Evolutionary conservation across 2,113 vertebrate species (phyloP), one percentile per base, ranked within the genome.

Genomic region (Cochlearius cochlearius): DNA sequence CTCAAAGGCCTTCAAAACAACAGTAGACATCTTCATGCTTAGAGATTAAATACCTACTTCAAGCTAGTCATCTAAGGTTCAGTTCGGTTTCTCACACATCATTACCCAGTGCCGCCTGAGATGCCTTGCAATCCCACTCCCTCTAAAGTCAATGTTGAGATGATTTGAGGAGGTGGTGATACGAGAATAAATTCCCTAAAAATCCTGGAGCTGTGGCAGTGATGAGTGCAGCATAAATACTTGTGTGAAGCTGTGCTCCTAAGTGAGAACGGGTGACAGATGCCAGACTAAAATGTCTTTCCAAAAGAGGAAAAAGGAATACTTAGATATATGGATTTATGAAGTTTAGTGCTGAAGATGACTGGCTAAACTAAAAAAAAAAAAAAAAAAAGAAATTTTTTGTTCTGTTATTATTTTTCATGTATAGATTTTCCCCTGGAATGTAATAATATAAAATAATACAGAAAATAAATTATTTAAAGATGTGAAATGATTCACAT

Each of bases 101-200:
- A 7, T 76, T 47, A 66, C 1, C 12, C 18, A 27, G 25, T 41
- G 38, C 8, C n/a, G 34, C 7, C 8, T 47, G 36, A 85, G 13
- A 62, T 50, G 8, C 5, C 15, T 49, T 67, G 63, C 39, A n/a
- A 7, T 34, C 15, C 10, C 0, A 0, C 21, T 77, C 38, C 7
- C 47, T 66, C 21, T 38, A 14, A 60, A 62, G 34, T 10, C 8
- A 49, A 18, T 49, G 23, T 15, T 82, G 64, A 82, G 11, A 13
- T 25, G 27, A 59, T 11, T 19, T 59, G 15, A 38, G 29, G 16
- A 52, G 0, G 0, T 34, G 11, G 2, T 53, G 17, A 15, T 23
- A 73, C 8, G 3, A 63, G 15, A 67, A 77, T 41, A 88, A 22
- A 64, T n/a, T 56, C 26, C 11, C 23, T 91, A 45, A 71, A 64